These are phyloP conservation scores for Pogonus chalceus DNA, from an alignment of 1,140 invertebrate species.

Conservation along the genomic window DNA sequence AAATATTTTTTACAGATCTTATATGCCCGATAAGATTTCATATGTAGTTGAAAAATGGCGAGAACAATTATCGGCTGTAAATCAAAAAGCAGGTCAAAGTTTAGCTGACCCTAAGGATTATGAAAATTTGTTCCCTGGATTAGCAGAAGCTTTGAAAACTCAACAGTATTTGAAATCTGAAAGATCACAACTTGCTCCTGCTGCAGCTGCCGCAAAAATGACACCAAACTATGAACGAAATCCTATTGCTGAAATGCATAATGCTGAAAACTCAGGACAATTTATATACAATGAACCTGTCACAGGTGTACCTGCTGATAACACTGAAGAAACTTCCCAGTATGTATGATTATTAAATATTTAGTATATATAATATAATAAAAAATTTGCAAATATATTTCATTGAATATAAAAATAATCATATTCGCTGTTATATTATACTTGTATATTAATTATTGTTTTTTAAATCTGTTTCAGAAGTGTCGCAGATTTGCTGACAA, in stretches of 20 bases:
- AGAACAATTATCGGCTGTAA: conserved; percentile 57
- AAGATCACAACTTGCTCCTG: conserved; percentile 41
- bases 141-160: conserved; percentile 62
- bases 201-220: conserved; percentile 40
- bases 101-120: conserved; percentile 93
- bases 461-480: conserved; percentile 4
- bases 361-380: background rate
- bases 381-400: background rate
- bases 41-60: conserved; percentile 78
- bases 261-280: conserved; percentile 42
- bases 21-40: conserved; percentile 84
- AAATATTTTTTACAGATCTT: conserved; percentile 60
- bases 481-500: conserved; percentile 19
- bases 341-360: background rate
- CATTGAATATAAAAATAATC: background rate
- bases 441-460: background rate
- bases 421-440: background rate
- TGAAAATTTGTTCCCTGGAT: conserved; percentile 92
- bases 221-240: conserved; percentile 63
- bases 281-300: conserved; percentile 11
- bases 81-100: conserved; percentile 83
- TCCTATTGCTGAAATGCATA: conserved; percentile 60
- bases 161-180: conserved; percentile 56
- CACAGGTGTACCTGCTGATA: background rate
- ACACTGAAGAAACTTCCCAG: background rate